Base-by-base conservation (phyloP, 2,797 vertebrate species). In the Lacerta bilineata region DNA sequence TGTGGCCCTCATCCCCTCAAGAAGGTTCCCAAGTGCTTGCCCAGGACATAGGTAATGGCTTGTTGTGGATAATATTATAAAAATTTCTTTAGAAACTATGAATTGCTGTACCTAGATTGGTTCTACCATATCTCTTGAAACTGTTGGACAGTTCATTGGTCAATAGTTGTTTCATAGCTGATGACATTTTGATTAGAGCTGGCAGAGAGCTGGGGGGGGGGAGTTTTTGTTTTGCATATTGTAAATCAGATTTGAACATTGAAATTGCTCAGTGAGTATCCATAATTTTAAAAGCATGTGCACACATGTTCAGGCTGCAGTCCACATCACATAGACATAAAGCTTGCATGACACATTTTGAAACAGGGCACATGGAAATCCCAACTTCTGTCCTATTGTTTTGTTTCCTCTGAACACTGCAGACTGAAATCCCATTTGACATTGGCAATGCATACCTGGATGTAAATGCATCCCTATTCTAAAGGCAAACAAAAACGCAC, bases 391-490 rank as follows among this genome's bases (percentile, higher is more conserved):
- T 33, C 20, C n/a, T 72, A 41, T 66, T 80, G 64, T 66, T 20
- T 71, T 11, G 7, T 79, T 88, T 41, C 41, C 80, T 46, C 83
- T 76, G 59, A 85, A 85, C 33, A 76, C 76, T 66, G 33, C 59
- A 74, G 18, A 81, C 33, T 66, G 78, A 85, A 89, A 46, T 39
- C 61, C 27, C 39, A 76, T 81, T 89, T 89, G 84, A 68, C 71
- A 89, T 81, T 85, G 61, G n/a, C 69, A 76, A 76, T 55, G 29
- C 59, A 39, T 81, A 74, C 61, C 43, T 68, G 41, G 36, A 27
- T 81, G 72, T 85, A 89, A 89, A 89, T 68, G 33, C 79, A 89
- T 68, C 84, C 41, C 68, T 39, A 55, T 89, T 85, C 83, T 81
- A 75, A 39, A 84, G 50, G 69, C 66, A 84, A 39, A 81, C 23